Evolutionary conservation across 2,888 invertebrate species (phyloP).

Genomic region (Acleris holmiana): DNA sequence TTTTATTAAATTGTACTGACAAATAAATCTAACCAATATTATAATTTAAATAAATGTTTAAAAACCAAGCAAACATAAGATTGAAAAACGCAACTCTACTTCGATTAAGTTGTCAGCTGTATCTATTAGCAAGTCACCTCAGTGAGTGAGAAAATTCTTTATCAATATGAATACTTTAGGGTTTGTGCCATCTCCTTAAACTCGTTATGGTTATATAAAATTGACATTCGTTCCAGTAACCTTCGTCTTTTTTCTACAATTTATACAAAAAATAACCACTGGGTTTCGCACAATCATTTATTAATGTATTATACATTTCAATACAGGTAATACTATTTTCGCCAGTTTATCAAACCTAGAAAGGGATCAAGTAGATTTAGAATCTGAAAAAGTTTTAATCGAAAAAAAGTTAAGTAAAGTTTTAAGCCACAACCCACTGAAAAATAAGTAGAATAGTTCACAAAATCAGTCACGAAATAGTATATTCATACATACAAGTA

Average conservation of each 20-base stretch:
- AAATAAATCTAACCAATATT: no score
- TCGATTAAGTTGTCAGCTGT: background rate
- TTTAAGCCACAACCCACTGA: constrained; percentile 17
- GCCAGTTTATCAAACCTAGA: no score
- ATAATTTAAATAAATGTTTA: no score
- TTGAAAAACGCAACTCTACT: no score
- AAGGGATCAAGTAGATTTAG: no score
- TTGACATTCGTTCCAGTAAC: constrained; percentile 10
- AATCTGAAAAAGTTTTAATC: no score
- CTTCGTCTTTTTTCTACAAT: constrained; percentile 5
- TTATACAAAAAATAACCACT: background rate
- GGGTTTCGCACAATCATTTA: background rate
- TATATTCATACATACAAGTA: no score
- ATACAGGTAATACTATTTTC: no score
- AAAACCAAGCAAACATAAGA: no score
- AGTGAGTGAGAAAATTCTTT: background rate
- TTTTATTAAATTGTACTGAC: no score
- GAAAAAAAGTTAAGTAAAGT: constrained; percentile 14
- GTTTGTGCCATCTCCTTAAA: background rate
- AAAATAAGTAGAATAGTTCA: constrained; percentile 17
- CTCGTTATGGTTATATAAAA: constrained; percentile 7
- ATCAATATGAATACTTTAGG: constrained; percentile 3
- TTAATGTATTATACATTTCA: no score
- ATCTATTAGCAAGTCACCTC: background rate
- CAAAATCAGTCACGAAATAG: no score